Base-by-base conservation (phyloP, 2,113 vertebrate species). In the Cottus gobio region DNA sequence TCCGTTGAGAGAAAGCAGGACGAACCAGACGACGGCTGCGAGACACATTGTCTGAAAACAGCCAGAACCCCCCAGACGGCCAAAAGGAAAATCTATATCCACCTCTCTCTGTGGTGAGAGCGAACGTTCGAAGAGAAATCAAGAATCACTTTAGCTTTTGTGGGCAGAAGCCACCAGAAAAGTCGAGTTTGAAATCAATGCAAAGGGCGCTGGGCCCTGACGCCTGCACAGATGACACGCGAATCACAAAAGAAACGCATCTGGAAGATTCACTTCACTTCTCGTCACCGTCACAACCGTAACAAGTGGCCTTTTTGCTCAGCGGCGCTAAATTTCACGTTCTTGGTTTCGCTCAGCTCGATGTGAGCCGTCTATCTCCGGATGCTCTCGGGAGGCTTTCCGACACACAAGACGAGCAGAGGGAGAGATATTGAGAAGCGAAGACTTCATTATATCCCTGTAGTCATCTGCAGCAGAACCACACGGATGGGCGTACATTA, bases 61-160 rank as follows among this genome's bases (percentile, higher is more conserved):
- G 13, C 63, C 13, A 46, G 42, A 36, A 6, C 44, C 28, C 66
- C 66, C 54, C 34, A 76, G 52, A 73, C 61, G 57, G 48, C 46
- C 46, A 56, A 52, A 26, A 50, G 1, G 57, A 75, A 66, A 85
- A 83, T 82, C 67, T 60, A 88, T 77, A 89, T 44, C 46, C 39
- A 15, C 9, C 0, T 77, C 7, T 36, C 30, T 36, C 36, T 84
- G 52, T 48, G 48, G n/a, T 60, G 69, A 85, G 50, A 12, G 52
- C 48, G 77, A 68, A 79, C 26, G 62, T 62, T 74, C 30, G 30
- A 20, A 46, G 36, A 70, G 46, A 75, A 85, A 69, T 78, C 13
- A 36, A 68, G 44, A 9, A 68, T 68, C 37, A 57, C 64, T 69
- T 71, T 48, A 36, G 13, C 16, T 60, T 71, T 52, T 70, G 63